A percentile compares a stretch with the other conserved stretches of the same genome.
Evolutionary conservation across 2,888 invertebrate species (phyloP).

Genomic region (Aplocera efformata): DNA sequence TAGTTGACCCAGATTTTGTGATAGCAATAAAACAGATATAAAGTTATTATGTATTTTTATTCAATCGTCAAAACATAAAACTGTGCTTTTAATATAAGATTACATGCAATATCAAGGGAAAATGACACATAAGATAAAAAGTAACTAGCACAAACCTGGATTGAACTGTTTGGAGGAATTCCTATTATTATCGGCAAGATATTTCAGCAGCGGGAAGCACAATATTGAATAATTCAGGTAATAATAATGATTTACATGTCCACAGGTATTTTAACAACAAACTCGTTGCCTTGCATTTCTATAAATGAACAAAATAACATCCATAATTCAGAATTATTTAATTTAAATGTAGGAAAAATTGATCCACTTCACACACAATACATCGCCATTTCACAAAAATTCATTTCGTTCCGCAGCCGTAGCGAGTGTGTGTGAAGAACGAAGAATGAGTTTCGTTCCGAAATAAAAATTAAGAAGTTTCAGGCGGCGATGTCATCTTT

Average conservation of each 20-base stretch:
- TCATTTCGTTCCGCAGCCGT: constrained; percentile 20
- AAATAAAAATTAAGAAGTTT: too few species aligned
- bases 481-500: too few species aligned
- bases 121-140: background rate
- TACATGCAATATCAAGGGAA: too few species aligned
- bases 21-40: constrained; percentile 1
- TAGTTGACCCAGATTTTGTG: constrained; percentile 20
- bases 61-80: too few species aligned
- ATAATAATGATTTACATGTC: constrained; percentile 14
- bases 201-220: constrained; percentile 23
- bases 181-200: constrained; percentile 16
- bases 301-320: constrained; percentile 23
- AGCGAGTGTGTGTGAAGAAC: too few species aligned
- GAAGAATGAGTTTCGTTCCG: too few species aligned
- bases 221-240: constrained; percentile 20
- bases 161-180: constrained; percentile 9
- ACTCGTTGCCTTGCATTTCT: constrained; percentile 7
- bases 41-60: background rate
- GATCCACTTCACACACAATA: constrained; percentile 43
- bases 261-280: constrained; percentile 16
- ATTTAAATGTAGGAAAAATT: constrained; percentile 41
- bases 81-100: too few species aligned
- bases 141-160: constrained; percentile 13
- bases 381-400: constrained; percentile 74
- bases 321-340: constrained; percentile 27